Evolutionary conservation across 2,797 vertebrate species (phyloP).

Genomic region (Macroramphosus scolopax): DNA sequence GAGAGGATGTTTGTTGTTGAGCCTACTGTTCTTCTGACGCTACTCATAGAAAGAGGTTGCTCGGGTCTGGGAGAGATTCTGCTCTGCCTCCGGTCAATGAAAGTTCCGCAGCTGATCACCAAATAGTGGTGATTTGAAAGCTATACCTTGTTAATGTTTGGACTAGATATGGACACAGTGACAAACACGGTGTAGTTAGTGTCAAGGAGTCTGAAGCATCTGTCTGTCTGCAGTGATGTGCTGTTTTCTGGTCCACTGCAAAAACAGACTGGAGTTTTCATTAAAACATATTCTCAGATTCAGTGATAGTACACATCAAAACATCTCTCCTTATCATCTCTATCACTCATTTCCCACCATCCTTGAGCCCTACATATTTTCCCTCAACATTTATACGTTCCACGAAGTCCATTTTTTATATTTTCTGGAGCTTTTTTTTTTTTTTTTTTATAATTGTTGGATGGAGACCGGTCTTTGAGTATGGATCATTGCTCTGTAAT

Average conservation of each 20-base stretch:
- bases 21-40: conserved; percentile 51
- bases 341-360: conserved; percentile 25
- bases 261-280: conserved; percentile 69
- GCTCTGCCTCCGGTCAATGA: neutral
- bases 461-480: conserved; percentile 54
- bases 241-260: no score
- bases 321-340: conserved; percentile 30
- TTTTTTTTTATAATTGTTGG: conserved; percentile 37
- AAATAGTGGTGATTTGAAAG: conserved; percentile 2
- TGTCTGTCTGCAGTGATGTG: conserved; percentile 27
- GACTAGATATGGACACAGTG: no score
- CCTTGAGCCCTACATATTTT: neutral
- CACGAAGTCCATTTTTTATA: conserved; percentile 12
- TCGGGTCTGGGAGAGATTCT: conserved; percentile 13
- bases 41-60: conserved; percentile 26
- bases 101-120: neutral
- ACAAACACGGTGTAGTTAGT: no score
- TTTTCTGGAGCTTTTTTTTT: conserved; percentile 32
- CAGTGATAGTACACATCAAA: conserved; percentile 41
- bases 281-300: conserved; percentile 36
- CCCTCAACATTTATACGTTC: no score
- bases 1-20: conserved; percentile 50
- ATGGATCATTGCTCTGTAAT: conserved; percentile 63
- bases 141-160: neutral
- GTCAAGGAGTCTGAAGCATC: neutral